Base-by-base conservation (phyloP, 2,888 invertebrate species). In the Ramazzottius varieornatus region DNA sequence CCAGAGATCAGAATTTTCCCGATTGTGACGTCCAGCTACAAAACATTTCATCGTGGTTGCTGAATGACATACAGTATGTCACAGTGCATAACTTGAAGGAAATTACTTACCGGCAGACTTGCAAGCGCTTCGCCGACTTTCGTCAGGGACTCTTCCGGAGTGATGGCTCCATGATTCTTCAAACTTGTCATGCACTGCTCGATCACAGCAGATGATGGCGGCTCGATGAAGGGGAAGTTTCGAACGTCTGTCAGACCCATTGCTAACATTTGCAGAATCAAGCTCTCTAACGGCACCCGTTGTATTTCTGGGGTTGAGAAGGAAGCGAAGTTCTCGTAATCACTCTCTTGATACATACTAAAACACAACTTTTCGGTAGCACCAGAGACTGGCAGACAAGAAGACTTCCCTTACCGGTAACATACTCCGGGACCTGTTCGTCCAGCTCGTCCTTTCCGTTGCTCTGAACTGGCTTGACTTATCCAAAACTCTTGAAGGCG, bases 1-100 rank as follows among this genome's bases (percentile, higher is more conserved):
- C 91, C 92, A 79, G 90, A 82, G 32, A 94, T 85, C 46, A 96
- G 79, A 82, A 98, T 92, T 79, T 98, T 98, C 1, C 94, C 94
- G 66, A 98, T 83, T 0, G 86, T 83, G 65, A 98, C 86, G 73
- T 98, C 94, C 0, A 98, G 90, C n/a, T n/a, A n/a, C n/a, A n/a
- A n/a, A n/a, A n/a, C n/a, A n/a, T n/a, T n/a, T n/a, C n/a, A n/a
- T n/a, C n/a, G n/a, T n/a, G n/a, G n/a, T n/a, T n/a, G n/a, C n/a
- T n/a, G n/a, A n/a, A n/a, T n/a, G n/a, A n/a, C n/a, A n/a, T n/a
- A n/a, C n/a, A n/a, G n/a, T n/a, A n/a, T n/a, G n/a, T n/a, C n/a
- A n/a, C n/a, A n/a, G n/a, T n/a, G n/a, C n/a, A n/a, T n/a, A n/a
- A n/a, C n/a, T n/a, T n/a, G n/a, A n/a, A n/a, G n/a, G n/a, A n/a